Conservation (phyloP, 2,797 vertebrate species). For the Pseudocheirus occidentalis region DNA sequence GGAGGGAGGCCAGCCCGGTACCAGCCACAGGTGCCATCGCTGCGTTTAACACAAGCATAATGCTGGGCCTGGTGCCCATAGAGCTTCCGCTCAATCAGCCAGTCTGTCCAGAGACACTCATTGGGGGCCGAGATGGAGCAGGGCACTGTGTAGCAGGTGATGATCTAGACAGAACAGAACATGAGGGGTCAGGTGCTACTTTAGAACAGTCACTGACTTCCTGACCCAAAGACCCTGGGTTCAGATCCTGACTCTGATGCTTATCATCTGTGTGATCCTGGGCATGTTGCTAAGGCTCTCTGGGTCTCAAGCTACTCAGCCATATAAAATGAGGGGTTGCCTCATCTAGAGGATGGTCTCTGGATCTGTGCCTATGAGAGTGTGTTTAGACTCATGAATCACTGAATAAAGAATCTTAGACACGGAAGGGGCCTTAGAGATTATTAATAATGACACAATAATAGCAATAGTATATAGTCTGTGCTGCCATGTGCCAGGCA, state of each 20-base stretch:
- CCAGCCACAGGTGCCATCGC: conserved; percentile 93
- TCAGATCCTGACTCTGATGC: neutral
- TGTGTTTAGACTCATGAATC: neutral
- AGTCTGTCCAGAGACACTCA: conserved; percentile 95
- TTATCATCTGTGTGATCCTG: neutral
- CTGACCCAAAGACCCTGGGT: neutral
- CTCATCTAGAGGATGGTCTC: neutral
- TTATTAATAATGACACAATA: neutral
- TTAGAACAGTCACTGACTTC: neutral
- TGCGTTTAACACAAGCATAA: conserved; percentile 91
- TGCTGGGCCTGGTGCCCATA: conserved; percentile 92
- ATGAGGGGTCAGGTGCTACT: neutral
- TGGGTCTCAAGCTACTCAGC: neutral
- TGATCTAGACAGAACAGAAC: conserved; percentile 86
- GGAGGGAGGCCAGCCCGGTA: conserved; percentile 88
- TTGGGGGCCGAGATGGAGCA: conserved; percentile 88
- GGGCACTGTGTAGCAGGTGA: conserved; percentile 89
- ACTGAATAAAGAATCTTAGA: neutral
- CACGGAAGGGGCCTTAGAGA: neutral
- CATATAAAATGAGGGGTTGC: neutral
- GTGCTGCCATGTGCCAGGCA: too few species aligned
- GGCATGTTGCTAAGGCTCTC: neutral
- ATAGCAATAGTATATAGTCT: neutral
- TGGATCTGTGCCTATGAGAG: neutral
- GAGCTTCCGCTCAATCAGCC: conserved; percentile 90